Evolutionary conservation across 1,140 invertebrate species (phyloP).

Genomic region (Trichomalopsis sarcophagae): DNA sequence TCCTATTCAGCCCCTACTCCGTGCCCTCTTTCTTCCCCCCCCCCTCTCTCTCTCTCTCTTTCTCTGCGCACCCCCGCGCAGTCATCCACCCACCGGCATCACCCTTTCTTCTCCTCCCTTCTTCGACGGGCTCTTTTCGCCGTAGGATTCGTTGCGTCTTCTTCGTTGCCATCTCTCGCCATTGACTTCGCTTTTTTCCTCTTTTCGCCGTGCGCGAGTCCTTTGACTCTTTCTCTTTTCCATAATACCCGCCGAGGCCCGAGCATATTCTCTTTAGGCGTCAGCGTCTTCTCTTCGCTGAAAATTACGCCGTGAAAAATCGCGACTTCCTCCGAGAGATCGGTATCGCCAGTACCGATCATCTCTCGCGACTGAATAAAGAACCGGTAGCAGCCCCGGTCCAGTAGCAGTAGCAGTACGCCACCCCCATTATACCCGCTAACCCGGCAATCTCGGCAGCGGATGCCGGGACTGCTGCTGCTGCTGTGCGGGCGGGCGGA

Average conservation of each 20-base stretch:
- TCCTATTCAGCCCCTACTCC: constrained; percentile 72
- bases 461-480: constrained; percentile 48
- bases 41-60: constrained; percentile 31
- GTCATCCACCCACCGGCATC: constrained; percentile 26
- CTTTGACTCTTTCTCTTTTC: background rate
- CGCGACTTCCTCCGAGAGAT: background rate
- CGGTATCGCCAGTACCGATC: background rate
- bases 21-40: constrained; percentile 63
- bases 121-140: constrained; percentile 30
- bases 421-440: constrained; percentile 33
- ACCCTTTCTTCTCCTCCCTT: constrained; percentile 42
- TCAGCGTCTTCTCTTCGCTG: background rate
- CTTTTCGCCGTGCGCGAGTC: background rate
- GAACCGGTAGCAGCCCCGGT: background rate
- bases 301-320: background rate
- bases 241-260: background rate
- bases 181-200: constrained; percentile 24
- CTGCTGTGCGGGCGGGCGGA: constrained; percentile 52
- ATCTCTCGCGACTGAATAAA: background rate
- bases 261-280: background rate
- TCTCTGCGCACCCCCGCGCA: constrained; percentile 10
- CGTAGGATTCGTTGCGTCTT: constrained; percentile 20
- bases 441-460: constrained; percentile 40
- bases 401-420: background rate
- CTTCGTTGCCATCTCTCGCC: constrained; percentile 35